Conservation (phyloP, 2,797 vertebrate species). For the Pogonophryne albipinna region DNA sequence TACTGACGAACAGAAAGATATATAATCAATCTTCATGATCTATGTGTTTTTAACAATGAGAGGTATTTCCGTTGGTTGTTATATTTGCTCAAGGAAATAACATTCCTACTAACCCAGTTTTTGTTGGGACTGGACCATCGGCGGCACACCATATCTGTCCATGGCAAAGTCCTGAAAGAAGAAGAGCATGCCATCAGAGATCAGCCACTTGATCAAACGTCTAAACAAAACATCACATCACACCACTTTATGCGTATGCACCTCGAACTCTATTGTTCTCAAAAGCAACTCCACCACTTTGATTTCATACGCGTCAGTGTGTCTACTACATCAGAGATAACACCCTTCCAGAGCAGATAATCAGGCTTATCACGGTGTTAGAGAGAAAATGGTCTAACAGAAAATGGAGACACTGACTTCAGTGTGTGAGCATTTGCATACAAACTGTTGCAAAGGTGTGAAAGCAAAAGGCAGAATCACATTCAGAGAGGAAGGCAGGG, state of each 20-base stretch:
- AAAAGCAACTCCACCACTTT: conserved; percentile 19
- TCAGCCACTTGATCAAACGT: conserved; percentile 11
- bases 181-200: background rate
- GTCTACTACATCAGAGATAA: conserved; percentile 62
- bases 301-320: conserved; percentile 42
- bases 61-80: background rate
- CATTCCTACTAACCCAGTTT: conserved; percentile 91
- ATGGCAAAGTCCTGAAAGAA: conserved; percentile 94
- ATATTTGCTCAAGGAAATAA: background rate
- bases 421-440: conserved; percentile 51
- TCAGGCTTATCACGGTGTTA: conserved; percentile 42
- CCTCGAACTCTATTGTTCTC: background rate
- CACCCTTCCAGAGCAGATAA: conserved; percentile 44
- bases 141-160: conserved; percentile 92
- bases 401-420: conserved; percentile 11
- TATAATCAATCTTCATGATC: background rate
- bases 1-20: background rate
- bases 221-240: conserved; percentile 24
- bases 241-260: background rate
- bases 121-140: conserved; percentile 96
- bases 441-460: conserved; percentile 48
- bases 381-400: conserved; percentile 25
- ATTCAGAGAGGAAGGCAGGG: conserved; percentile 19
- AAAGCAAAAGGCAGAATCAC: conserved; percentile 27
- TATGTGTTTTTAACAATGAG: background rate